Conservation (phyloP, 2,797 vertebrate species). For the Schizothorax lantsangensis region DNA sequence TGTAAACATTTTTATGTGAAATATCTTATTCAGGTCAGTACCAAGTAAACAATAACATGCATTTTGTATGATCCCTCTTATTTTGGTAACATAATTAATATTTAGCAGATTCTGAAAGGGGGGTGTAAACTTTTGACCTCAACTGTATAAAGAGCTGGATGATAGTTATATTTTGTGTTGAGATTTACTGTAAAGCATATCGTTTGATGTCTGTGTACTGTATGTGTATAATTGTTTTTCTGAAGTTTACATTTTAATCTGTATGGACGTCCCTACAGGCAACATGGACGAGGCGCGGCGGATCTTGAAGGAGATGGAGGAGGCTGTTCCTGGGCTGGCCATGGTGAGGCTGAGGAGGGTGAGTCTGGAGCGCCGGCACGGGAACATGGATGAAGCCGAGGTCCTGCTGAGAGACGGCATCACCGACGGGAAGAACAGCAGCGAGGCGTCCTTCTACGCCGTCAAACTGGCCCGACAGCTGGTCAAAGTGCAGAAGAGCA, state of each 20-base stretch:
- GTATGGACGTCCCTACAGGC: conserved; percentile 72
- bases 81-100: no score
- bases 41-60: no score
- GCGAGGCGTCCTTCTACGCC: conserved; percentile 90
- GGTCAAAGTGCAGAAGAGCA: conserved; percentile 91
- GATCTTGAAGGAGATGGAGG: conserved; percentile 90
- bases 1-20: no score
- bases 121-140: no score
- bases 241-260: neutral
- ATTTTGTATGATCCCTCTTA: no score
- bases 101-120: no score
- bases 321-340: conserved; percentile 85
- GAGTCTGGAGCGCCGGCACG: conserved; percentile 93
- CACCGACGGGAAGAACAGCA: conserved; percentile 81
- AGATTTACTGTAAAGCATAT: no score
- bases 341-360: conserved; percentile 95
- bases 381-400: conserved; percentile 92
- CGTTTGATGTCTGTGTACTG: no score
- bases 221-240: neutral
- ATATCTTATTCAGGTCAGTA: no score
- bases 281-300: conserved; percentile 89
- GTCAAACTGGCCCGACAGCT: conserved; percentile 92
- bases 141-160: no score
- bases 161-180: no score
- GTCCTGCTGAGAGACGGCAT: conserved; percentile 89